These are phyloP conservation scores for Cladopsammia gracilis DNA, from an alignment of 64 coral and sea anemone species.

Conservation along the genomic window DNA sequence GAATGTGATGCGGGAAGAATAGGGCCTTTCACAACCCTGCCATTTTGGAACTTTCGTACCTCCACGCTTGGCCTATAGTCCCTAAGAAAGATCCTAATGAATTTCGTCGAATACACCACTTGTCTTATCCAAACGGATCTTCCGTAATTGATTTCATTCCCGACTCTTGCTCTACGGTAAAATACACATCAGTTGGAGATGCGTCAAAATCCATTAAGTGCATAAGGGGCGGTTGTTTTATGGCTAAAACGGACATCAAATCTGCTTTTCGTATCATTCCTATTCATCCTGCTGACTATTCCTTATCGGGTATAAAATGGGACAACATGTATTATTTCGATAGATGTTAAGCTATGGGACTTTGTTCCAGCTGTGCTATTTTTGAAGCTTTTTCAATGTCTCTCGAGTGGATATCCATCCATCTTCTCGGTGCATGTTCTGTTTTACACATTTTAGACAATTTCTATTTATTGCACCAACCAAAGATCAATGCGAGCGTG, in stretches of 20 bases:
- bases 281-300: too few relatives aligned
- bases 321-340: slow-evolving; percentile 16
- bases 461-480: slow-evolving; percentile 20
- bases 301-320: slow-evolving; percentile 10
- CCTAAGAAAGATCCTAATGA: too few relatives aligned
- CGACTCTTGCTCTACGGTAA: slow-evolving; percentile 2
- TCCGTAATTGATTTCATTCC: too few relatives aligned
- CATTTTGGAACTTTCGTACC: neutral
- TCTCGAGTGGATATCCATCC: neutral
- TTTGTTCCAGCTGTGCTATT: neutral
- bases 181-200: slow-evolving; percentile 21
- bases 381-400: slow-evolving; percentile 25
- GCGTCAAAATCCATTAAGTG: too few relatives aligned
- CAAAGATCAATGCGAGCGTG: neutral
- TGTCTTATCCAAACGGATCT: too few relatives aligned
- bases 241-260: too few relatives aligned
- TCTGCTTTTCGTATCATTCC: too few relatives aligned
- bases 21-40: neutral
- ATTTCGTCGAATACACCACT: too few relatives aligned
- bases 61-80: slow-evolving; percentile 16
- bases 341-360: slow-evolving; percentile 7
- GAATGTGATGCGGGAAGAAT: slow-evolving; percentile 2
- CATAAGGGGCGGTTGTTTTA: neutral
- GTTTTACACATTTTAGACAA: slow-evolving; percentile 41
- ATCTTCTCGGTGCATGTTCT: neutral